These are phyloP conservation scores for Caenorhabditis sulstoni DNA, from an alignment of 2,888 invertebrate species.

Conservation along the genomic window DNA sequence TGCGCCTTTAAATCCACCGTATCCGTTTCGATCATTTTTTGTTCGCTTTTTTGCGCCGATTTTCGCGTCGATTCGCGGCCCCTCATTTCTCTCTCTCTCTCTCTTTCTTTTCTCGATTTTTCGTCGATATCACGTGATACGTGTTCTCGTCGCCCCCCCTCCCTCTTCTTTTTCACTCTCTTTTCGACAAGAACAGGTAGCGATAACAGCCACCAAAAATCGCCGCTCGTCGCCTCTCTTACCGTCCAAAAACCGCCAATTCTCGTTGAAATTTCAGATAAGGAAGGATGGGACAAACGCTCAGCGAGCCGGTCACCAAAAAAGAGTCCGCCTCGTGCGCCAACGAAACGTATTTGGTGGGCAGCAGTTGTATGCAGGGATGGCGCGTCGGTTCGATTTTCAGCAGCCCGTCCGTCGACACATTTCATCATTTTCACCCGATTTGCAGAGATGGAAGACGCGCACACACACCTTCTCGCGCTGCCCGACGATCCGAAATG, in stretches of 20 bases:
- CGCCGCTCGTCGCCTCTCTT: background rate
- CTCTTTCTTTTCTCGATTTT: slow-evolving; percentile 6
- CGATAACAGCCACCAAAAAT: slow-evolving; percentile 4
- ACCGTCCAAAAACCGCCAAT: slow-evolving; percentile 34
- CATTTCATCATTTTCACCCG: background rate
- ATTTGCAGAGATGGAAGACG: slow-evolving; percentile 91
- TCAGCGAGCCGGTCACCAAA: slow-evolving; percentile 94
- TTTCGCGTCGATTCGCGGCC: too few species aligned
- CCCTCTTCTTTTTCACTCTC: slow-evolving; percentile 10
- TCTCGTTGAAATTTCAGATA: slow-evolving; percentile 8
- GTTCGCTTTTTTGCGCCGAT: too few species aligned
- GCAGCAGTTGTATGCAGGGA: slow-evolving; percentile 99
- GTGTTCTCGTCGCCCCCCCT: slow-evolving; percentile 37
- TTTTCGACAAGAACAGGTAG: slow-evolving; percentile 31
- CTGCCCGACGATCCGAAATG: slow-evolving; percentile 90
- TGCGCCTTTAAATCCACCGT: background rate
- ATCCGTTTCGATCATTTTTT: background rate
- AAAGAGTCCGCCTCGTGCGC: slow-evolving; percentile 81
- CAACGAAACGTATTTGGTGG: slow-evolving; percentile 84
- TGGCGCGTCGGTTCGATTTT: slow-evolving; percentile 90
- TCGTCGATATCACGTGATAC: slow-evolving; percentile 49
- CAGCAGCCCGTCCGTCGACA: background rate
- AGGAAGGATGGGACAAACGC: slow-evolving; percentile 92
- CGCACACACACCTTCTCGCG: slow-evolving; percentile 95
- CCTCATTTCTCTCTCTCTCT: background rate